phyloP scores from a whole-genome alignment of 92 coral and sea anemone species.

The Palythoa grandiflora region DNA sequence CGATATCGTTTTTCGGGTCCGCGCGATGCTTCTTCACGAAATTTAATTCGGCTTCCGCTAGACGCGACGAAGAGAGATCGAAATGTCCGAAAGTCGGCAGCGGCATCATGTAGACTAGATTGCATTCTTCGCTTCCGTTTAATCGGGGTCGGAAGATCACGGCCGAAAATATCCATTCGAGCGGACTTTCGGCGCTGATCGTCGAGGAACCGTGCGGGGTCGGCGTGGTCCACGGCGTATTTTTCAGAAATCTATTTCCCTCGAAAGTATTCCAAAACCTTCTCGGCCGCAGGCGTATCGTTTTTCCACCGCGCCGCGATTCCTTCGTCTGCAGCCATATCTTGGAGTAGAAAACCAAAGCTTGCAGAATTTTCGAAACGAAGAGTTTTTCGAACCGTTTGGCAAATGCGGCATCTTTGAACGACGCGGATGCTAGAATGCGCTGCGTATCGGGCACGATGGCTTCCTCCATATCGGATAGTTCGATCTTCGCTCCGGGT shows the following conservation, averaged over 20 bases:
- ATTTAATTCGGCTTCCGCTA: background rate
- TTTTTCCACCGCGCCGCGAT: background rate
- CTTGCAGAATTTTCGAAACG: background rate
- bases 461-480: background rate
- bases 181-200: background rate
- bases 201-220: background rate
- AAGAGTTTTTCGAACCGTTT: background rate
- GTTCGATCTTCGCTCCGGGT: background rate
- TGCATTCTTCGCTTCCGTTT: background rate
- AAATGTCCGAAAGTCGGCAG: background rate
- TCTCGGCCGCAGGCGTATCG: background rate
- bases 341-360: background rate
- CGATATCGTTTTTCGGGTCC: background rate
- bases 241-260: background rate
- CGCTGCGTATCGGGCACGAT: background rate
- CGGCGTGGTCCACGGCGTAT: background rate
- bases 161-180: background rate
- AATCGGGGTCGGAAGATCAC: background rate
- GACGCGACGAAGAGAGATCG: background rate
- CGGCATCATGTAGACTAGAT: background rate
- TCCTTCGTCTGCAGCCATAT: background rate
- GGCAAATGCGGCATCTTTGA: background rate
- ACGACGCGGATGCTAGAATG: background rate
- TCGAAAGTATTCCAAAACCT: background rate
- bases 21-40: background rate